Percentiles rank a stretch among this genome's conserved stretches.
Evolutionary conservation across 2,113 vertebrate species (phyloP).

Genomic region (Pleuronectes platessa): DNA sequence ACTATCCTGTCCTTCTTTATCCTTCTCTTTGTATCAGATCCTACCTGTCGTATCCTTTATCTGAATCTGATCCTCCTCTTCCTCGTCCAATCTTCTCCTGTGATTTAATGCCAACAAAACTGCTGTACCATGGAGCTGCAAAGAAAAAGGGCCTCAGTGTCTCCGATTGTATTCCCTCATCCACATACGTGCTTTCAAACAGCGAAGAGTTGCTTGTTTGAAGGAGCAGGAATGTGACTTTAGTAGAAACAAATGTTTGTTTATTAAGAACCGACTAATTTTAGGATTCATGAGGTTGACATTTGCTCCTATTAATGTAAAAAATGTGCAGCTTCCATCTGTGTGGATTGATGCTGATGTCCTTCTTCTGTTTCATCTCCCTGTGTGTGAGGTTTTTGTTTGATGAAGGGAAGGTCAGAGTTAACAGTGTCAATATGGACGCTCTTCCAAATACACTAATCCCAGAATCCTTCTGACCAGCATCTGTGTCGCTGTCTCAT

Average conservation of each 20-base stretch:
- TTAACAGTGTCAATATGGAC: constrained; percentile 59
- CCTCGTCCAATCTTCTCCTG: constrained; percentile 18
- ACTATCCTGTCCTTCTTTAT: constrained; percentile 1
- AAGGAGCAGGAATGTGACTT: constrained; percentile 58
- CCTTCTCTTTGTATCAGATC: neutral
- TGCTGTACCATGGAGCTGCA: constrained; percentile 3
- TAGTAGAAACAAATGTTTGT: constrained; percentile 74
- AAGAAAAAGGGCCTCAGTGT: constrained; percentile 28
- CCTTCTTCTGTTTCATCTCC: constrained; percentile 54
- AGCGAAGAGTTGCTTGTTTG: constrained; percentile 22
- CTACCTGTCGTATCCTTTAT: constrained; percentile 12
- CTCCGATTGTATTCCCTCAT: constrained; percentile 35
- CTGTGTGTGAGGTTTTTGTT: constrained; percentile 33
- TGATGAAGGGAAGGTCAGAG: constrained; percentile 43
- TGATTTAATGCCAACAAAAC: constrained; percentile 52
- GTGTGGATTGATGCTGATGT: constrained; percentile 37
- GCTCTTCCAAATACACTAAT: constrained; percentile 49
- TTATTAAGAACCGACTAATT: constrained; percentile 52
- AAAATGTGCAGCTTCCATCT: constrained; percentile 57
- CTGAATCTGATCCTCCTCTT: constrained; percentile 34
- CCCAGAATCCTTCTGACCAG: constrained; percentile 36
- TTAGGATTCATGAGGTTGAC: constrained; percentile 49
- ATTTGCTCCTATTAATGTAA: constrained; percentile 56
- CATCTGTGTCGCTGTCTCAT: constrained; percentile 59
- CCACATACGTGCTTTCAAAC: constrained; percentile 27